phyloP scores from a whole-genome alignment of 1,140 invertebrate species.

The Paramacrobiotus metropolitanus region DNA sequence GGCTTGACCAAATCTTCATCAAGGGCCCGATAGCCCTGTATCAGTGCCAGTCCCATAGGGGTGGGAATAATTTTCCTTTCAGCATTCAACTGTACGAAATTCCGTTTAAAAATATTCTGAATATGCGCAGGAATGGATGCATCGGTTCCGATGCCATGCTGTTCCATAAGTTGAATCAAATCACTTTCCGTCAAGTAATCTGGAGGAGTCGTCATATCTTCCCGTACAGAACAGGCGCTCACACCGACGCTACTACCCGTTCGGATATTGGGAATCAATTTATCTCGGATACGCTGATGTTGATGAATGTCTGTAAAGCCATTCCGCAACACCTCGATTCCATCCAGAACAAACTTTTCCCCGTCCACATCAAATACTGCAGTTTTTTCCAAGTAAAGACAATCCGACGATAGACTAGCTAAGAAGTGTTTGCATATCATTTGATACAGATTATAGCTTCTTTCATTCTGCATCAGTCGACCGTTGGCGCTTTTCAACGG shows the following conservation, averaged over 20 bases:
- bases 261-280: neutral
- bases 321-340: neutral
- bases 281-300: neutral
- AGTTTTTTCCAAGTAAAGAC: neutral
- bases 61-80: neutral
- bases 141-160: constrained; percentile 33
- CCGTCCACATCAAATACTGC: neutral
- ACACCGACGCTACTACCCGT: neutral
- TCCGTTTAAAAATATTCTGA: neutral
- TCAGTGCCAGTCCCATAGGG: neutral
- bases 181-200: constrained; percentile 31
- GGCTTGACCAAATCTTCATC: neutral
- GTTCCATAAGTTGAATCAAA: constrained; percentile 29
- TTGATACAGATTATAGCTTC: neutral
- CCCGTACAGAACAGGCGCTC: constrained; percentile 20
- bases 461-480: neutral
- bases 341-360: neutral
- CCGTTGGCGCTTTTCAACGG: constrained; percentile 21
- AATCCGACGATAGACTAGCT: neutral
- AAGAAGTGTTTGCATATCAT: neutral
- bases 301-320: neutral
- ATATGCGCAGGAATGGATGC: constrained; percentile 24
- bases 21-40: neutral
- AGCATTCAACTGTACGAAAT: neutral
- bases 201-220: constrained; percentile 26